phyloP scores from a whole-genome alignment of 2,888 invertebrate species.

The Papilio demoleus region DNA sequence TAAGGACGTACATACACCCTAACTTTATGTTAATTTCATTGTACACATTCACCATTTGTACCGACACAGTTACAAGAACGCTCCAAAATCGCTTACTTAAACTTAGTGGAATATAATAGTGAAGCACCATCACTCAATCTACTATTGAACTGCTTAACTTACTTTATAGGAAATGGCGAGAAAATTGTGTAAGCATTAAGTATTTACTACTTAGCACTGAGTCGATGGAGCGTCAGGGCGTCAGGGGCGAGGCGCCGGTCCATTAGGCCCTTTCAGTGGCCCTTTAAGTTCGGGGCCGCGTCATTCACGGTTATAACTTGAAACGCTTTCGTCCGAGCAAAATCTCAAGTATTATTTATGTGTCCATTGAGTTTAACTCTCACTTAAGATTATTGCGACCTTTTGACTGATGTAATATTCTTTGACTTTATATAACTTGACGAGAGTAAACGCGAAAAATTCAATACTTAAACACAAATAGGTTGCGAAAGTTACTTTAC shows the following conservation, averaged over 20 bases:
- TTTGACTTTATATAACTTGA: slow-evolving; percentile 4
- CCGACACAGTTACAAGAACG: no score
- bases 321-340: slow-evolving; percentile 34
- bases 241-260: slow-evolving; percentile 12
- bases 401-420: slow-evolving; percentile 4
- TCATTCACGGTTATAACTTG: slow-evolving; percentile 40
- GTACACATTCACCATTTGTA: no score
- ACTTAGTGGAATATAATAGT: not conserved
- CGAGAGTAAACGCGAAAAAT: not conserved
- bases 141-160: not conserved
- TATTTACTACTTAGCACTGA: slow-evolving; percentile 23
- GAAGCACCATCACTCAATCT: no score
- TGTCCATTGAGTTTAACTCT: slow-evolving; percentile 17
- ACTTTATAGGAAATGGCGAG: not conserved
- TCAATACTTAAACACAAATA: not conserved
- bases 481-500: not conserved
- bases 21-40: no score
- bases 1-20: no score
- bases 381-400: slow-evolving; percentile 12
- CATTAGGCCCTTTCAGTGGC: slow-evolving; percentile 35
- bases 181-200: slow-evolving; percentile 20
- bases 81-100: no score
- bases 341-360: slow-evolving; percentile 28
- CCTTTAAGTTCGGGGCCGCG: slow-evolving; percentile 37
- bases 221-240: slow-evolving; percentile 13